Conservation (phyloP, 2,888 invertebrate species). For the Synanthedon tipuliformis region DNA sequence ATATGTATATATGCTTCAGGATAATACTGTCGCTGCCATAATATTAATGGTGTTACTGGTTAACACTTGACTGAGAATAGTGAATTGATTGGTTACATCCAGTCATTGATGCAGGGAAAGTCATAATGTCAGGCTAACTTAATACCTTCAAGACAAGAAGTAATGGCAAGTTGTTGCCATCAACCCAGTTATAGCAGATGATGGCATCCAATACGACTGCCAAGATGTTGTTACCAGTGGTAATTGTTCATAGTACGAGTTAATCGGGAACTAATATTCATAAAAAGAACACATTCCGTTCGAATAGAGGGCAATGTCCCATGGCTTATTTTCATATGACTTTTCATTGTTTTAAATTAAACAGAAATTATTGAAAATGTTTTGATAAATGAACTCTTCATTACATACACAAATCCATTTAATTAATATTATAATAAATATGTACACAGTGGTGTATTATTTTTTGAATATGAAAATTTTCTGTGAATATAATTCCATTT, state of each 20-base stretch:
- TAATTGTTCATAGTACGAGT: constrained; percentile 77
- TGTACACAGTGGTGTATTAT: too few relatives aligned
- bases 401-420: too few relatives aligned
- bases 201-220: constrained; percentile 97
- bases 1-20: constrained; percentile 93
- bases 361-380: background rate
- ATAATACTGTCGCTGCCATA: constrained; percentile 89
- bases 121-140: constrained; percentile 92
- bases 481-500: too few relatives aligned
- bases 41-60: constrained; percentile 93
- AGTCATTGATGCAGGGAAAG: constrained; percentile 93
- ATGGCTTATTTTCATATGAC: constrained; percentile 95
- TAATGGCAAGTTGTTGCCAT: constrained; percentile 98
- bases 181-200: constrained; percentile 99
- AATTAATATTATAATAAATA: too few relatives aligned
- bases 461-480: too few relatives aligned
- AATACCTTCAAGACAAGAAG: constrained; percentile 96
- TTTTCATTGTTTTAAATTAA: constrained; percentile 82
- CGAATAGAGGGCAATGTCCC: constrained; percentile 97
- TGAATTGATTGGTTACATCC: constrained; percentile 91
- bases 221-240: constrained; percentile 94
- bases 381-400: too few relatives aligned
- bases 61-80: constrained; percentile 97
- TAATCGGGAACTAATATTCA: constrained; percentile 92
- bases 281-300: constrained; percentile 94